Percentiles rank a stretch among this genome's conserved stretches.
These are phyloP conservation scores for Meiosimyza platycephala DNA, from an alignment of 2,888 invertebrate species.

Conservation along the genomic window DNA sequence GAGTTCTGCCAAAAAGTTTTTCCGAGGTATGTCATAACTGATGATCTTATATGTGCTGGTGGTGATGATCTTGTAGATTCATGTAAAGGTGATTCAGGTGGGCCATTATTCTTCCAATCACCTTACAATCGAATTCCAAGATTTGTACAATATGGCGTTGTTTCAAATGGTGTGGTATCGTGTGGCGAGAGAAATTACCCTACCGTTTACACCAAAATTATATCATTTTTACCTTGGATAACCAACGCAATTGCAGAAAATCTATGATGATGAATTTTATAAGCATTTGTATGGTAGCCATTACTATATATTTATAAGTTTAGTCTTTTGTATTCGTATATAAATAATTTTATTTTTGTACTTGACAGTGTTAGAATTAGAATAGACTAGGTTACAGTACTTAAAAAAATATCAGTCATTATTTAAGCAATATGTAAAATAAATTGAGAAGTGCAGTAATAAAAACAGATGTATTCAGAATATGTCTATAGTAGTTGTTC, in stretches of 20 bases:
- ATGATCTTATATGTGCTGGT: conserved; percentile 60
- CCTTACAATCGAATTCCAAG: conserved; percentile 48
- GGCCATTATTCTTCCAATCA: conserved; percentile 53
- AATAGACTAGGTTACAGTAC: too few species aligned
- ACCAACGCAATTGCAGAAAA: conserved; percentile 52
- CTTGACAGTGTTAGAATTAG: too few species aligned
- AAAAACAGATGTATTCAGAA: too few species aligned
- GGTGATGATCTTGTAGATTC: conserved; percentile 55
- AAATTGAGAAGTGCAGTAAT: too few species aligned
- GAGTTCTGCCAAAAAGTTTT: conserved; percentile 53
- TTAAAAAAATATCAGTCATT: too few species aligned
- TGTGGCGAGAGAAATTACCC: conserved; percentile 70
- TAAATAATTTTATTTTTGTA: too few species aligned
- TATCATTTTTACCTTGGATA: conserved; percentile 71
- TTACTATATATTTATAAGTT: too few species aligned
- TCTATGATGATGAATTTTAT: background rate
- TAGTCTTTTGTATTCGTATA: too few species aligned
- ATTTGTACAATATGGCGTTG: conserved; percentile 69
- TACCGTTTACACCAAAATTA: conserved; percentile 71
- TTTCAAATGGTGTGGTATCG: conserved; percentile 72
- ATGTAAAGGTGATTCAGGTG: conserved; percentile 59
- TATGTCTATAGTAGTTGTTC: too few species aligned
- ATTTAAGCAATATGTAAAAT: too few species aligned
- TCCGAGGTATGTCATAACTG: conserved; percentile 46
- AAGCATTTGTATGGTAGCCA: too few species aligned